A percentile compares a stretch with the other conserved stretches of the same genome.
These are phyloP conservation scores for Drosophila burlai DNA, from an alignment of 1,140 invertebrate genomes.

Conservation along the genomic window DNA sequence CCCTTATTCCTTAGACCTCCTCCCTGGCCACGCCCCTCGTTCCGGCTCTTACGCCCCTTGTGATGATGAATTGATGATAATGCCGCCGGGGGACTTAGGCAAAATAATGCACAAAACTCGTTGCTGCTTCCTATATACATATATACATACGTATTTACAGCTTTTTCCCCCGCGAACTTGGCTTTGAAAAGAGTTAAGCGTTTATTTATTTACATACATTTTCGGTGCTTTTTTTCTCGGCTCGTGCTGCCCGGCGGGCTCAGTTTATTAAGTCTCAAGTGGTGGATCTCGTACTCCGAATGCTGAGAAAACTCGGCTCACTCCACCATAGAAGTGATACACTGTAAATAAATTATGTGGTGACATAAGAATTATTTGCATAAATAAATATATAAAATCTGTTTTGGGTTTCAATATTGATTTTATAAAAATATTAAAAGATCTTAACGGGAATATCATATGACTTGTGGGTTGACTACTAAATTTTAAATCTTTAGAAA, in stretches of 20 bases:
- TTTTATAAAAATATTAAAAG: neutral
- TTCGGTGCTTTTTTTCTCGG: conserved; percentile 34
- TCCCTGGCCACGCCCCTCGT: neutral
- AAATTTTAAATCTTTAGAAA: neutral
- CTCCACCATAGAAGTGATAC: neutral
- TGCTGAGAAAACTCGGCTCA: conserved; percentile 15
- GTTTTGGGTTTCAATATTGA: neutral
- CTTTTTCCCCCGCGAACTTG: conserved; percentile 61
- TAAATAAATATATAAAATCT: neutral
- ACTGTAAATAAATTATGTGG: neutral
- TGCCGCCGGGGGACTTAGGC: conserved; percentile 60
- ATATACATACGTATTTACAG: conserved; percentile 5
- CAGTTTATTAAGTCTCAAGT: conserved; percentile 82
- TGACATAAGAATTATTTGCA: neutral
- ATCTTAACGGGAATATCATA: neutral
- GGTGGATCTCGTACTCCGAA: conserved; percentile 29
- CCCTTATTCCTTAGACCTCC: conserved; percentile 5
- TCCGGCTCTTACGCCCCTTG: conserved; percentile 18
- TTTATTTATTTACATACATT: conserved; percentile 81
- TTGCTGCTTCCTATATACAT: conserved; percentile 5
- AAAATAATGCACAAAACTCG: conserved; percentile 58
- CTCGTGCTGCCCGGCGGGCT: conserved; percentile 51
- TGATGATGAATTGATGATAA: conserved; percentile 84
- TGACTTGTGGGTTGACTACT: too few relatives aligned
- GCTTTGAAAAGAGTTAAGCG: conserved; percentile 80